A percentile compares a stretch with the other conserved stretches of the same genome.
phyloP scores from a whole-genome alignment of 2,888 invertebrate genomes.

The Dastarcus helophoroides region DNA sequence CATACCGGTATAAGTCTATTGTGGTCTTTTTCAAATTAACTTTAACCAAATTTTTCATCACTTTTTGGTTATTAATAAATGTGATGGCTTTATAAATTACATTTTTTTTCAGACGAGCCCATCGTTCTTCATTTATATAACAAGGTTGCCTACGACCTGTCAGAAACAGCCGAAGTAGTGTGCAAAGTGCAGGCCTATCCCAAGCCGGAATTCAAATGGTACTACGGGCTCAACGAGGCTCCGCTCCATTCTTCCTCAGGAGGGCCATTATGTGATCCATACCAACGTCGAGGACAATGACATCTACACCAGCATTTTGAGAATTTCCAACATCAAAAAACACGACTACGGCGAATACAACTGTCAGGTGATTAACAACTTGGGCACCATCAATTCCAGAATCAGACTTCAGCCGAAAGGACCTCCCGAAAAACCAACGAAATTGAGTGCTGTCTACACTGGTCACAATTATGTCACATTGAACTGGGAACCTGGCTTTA shows the following conservation, averaged over 20 bases:
- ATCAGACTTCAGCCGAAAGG: conserved; percentile 79
- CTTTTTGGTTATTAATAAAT: neutral
- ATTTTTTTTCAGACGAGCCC: conserved; percentile 56
- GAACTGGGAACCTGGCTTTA: conserved; percentile 82
- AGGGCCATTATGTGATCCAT: conserved; percentile 75
- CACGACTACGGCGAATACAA: conserved; percentile 86
- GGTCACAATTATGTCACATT: conserved; percentile 72
- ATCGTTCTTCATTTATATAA: conserved; percentile 75
- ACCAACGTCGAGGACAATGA: conserved; percentile 75
- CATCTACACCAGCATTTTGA: conserved; percentile 69
- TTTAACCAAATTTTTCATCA: too few relatives aligned
- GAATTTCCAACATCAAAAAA: conserved; percentile 61
- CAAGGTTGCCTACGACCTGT: conserved; percentile 77
- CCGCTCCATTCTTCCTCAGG: conserved; percentile 69
- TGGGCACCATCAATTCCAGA: conserved; percentile 64
- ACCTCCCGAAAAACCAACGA: conserved; percentile 71
- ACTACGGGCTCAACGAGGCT: conserved; percentile 62
- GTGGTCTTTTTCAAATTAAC: too few relatives aligned
- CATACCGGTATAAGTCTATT: too few relatives aligned
- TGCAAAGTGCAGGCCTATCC: conserved; percentile 88
- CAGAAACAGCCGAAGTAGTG: conserved; percentile 74
- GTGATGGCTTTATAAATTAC: neutral
- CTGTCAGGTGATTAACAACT: conserved; percentile 73
- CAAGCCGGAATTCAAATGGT: conserved; percentile 88
- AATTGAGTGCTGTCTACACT: conserved; percentile 57